Evolutionary conservation across 1,140 invertebrate species (phyloP), one percentile per base, ranked within the genome.

Genomic region (Wiebesia pumilae): DNA sequence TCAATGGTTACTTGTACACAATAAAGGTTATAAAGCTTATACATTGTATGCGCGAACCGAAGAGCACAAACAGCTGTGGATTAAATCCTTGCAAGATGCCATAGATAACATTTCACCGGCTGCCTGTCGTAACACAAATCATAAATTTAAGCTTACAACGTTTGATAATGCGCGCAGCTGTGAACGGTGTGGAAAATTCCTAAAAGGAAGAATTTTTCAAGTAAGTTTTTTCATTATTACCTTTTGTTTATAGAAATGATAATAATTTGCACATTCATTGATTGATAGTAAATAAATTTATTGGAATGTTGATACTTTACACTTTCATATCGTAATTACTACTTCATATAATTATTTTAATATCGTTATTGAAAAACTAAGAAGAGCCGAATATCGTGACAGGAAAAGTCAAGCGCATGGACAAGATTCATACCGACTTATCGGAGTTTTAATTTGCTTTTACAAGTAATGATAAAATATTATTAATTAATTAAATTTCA

Each of bases 41-140:
- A 99, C 98, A 14, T 95, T 99, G 90, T 98, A 97, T 92, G 97
- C 98, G 3, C 96, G 98, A 91, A 98, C 96, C 16, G 97, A 98
- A 88, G 98, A 98, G 65, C 95, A 96, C 86, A 97, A 98, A 87
- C 94, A 96, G 88, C 97, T 97, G 92, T 99, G 98, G 98, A 97
- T 99, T 30, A 97, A 98, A 90, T 97, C 98, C 12, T 96, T 99
- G 40, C 95, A 96, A 79, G 97, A 98, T 90, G 98, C 98, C 67
- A 96, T 99, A 97, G 98, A 99, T 89, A 99, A 98, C 92, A 95
- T 98, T 43, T 96, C 97, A 90, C 98, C 98, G 0, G 93, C 95
- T 3, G 96, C 96, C 0, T 96, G 96, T 89, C 95, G 95, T 43
- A 95, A 95, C 87, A 98, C 97, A 1, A 97, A 97, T 92, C 97